A percentile compares a stretch with the other conserved stretches of the same genome.
Conservation (phyloP, 2,888 invertebrate species). For the Amiota communis region DNA sequence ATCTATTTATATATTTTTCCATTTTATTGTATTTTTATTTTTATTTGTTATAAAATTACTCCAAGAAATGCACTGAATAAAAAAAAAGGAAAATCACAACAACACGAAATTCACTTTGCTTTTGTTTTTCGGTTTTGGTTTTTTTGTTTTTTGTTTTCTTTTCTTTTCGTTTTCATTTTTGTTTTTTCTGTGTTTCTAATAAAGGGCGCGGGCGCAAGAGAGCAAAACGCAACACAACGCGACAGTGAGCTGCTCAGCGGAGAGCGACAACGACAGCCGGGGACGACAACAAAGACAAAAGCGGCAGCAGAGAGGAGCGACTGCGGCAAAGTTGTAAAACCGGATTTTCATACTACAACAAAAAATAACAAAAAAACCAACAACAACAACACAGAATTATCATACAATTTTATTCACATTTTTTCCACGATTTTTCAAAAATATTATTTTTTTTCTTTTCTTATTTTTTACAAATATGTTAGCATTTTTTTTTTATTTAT, state of each 20-base stretch:
- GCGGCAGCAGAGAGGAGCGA: conserved; percentile 58
- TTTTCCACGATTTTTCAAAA: conserved; percentile 19
- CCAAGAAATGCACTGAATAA: background rate
- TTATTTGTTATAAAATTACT: no score
- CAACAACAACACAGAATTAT: conserved; percentile 47
- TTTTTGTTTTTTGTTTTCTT: background rate
- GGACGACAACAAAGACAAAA: conserved; percentile 32
- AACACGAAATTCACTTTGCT: background rate
- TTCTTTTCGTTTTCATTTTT: conserved; percentile 7
- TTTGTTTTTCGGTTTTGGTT: no score
- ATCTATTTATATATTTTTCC: no score
- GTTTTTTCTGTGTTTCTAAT: conserved; percentile 35
- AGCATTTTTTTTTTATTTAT: conserved; percentile 47
- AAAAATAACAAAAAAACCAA: no score
- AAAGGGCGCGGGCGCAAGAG: conserved; percentile 25
- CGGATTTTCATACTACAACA: conserved; percentile 66
- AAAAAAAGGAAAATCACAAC: background rate
- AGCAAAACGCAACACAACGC: background rate
- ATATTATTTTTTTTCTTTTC: conserved; percentile 14
- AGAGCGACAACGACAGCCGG: conserved; percentile 33
- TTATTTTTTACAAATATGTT: conserved; percentile 29
- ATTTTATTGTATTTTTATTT: no score
- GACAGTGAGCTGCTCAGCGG: background rate
- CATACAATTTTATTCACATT: conserved; percentile 23
- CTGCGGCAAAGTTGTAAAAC: conserved; percentile 66